phyloP scores from a whole-genome alignment of 2,888 invertebrate genomes.

The Lithophane ornitopus region DNA sequence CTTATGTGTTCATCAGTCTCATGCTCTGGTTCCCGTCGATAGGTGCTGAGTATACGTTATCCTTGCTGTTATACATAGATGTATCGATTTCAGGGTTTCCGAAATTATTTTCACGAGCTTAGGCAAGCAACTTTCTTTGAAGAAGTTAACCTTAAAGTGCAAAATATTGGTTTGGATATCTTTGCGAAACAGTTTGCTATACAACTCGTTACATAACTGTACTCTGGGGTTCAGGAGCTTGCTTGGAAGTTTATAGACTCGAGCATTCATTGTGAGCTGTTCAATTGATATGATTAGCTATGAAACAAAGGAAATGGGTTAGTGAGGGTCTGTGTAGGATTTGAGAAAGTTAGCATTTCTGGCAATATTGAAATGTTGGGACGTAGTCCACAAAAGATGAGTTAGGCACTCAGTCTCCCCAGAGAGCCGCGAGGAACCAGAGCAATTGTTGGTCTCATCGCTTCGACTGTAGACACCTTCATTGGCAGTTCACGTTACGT shows the following conservation, averaged over 20 bases:
- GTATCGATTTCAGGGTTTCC: neutral
- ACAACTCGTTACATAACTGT: neutral
- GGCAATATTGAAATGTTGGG: neutral
- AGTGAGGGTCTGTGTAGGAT: neutral
- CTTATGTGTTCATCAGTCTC: constrained; percentile 86
- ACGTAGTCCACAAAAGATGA: neutral
- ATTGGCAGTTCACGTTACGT: constrained; percentile 36
- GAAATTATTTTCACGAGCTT: neutral
- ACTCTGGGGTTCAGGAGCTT: neutral
- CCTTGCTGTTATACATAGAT: neutral
- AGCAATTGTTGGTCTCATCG: constrained; percentile 65
- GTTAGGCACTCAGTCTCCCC: no score
- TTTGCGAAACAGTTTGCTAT: neutral
- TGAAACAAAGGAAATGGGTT: neutral
- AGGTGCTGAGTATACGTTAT: no score
- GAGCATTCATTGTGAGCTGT: neutral
- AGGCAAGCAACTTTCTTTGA: neutral
- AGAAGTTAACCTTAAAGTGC: neutral
- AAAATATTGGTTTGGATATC: neutral
- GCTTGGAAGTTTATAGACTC: neutral
- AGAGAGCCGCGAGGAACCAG: constrained; percentile 41
- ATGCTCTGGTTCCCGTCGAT: constrained; percentile 79
- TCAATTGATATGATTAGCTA: constrained; percentile 2
- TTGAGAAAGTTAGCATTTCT: neutral
- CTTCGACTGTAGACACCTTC: constrained; percentile 82